Base-by-base conservation (phyloP, 2,888 invertebrate species). In the Tachystola acroxantha region DNA sequence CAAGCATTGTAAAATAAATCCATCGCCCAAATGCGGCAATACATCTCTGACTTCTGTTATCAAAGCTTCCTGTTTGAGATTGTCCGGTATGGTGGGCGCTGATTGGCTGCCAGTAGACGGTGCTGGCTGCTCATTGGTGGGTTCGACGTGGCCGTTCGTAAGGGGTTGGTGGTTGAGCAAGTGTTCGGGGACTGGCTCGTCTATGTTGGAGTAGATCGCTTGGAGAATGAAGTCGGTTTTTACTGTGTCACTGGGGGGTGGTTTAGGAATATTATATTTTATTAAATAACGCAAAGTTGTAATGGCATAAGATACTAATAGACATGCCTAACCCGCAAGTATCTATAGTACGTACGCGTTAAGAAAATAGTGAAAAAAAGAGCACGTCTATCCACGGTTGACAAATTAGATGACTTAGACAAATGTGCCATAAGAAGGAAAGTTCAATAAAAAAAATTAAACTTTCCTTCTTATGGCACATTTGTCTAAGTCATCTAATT, bases 11-110 rank as follows among this genome's bases (percentile, higher is more conserved):
- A 95, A 75, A 20, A 92, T 88, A 43, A 91, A 91, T 0, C 90
- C 95, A 56, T 93, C 93, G 0, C 96, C 96, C 32, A 96, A 84
- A 74, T 96, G 91, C 1, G 95, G 94, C 29, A 98, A 80, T 38
- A 97, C 85, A 59, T 94, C 94, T 54, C 91, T 91, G 0, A 94
- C 91, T 75, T 90, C 89, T 13, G 87, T 82, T 13, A 93, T 89
- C 27, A 91, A 71, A 0, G 87, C 86, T 34, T 86, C 78, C 32
- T 82, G 63, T 66, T 79, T 54, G 42, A 88, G 48, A 60, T 73
- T 67, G 42, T 77, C 66, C 0, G 88, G 88, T 58, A 88, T 65
- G 46, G 65, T 32, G 2, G 57, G 42, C 2, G 45, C 43, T 7
- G 57, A 47, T 10, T 29, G 9, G 20, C 9, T 24, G 9, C 12